Evolutionary conservation across 1,140 invertebrate genomes (phyloP), one percentile per base, ranked within the genome.

Genomic region (Steinernema feltiae): DNA sequence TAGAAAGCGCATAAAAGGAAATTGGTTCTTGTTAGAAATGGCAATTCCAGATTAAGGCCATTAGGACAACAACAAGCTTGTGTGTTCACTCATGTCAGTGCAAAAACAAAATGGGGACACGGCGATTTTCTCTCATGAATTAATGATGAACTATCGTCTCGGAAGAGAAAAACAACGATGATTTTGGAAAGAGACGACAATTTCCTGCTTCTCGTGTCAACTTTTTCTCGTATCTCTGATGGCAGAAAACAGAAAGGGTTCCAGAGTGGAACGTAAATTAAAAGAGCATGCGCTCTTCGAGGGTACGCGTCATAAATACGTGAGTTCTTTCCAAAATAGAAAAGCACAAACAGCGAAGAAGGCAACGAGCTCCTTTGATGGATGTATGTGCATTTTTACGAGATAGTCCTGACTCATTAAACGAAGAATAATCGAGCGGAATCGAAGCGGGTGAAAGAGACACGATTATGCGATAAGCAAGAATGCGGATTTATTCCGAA

Each of bases 381-480:
- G 24, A 63, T 63, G 53, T 17, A 63, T 63, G 53, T 18, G 18
- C 41, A 46, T 46, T 63, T 63, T 27, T 27, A 63, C 24, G 24
- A 15, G 15, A 63, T 63, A 7, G 53, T 63, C 53, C 53, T 63
- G 53, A 63, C 53, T 63, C 53, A 63, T 63, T 63, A 63, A 63
- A 63, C 53, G 53, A 15, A 21, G 53, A 27, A 63, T 63, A 63
- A 63, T 63, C 7, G 53, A 63, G 53, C 24, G 53, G 53, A 63
- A 27, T n/a, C n/a, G n/a, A n/a, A n/a, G n/a, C n/a, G n/a, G n/a
- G n/a, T n/a, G n/a, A n/a, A n/a, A n/a, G n/a, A n/a, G n/a, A n/a
- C n/a, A n/a, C n/a, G n/a, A n/a, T n/a, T n/a, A n/a, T n/a, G n/a
- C n/a, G n/a, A n/a, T n/a, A 41, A 41, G 18, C 7, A 63, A 7